phyloP scores from a whole-genome alignment of 2,797 vertebrate species.

The Hippoglossus hippoglossus region DNA sequence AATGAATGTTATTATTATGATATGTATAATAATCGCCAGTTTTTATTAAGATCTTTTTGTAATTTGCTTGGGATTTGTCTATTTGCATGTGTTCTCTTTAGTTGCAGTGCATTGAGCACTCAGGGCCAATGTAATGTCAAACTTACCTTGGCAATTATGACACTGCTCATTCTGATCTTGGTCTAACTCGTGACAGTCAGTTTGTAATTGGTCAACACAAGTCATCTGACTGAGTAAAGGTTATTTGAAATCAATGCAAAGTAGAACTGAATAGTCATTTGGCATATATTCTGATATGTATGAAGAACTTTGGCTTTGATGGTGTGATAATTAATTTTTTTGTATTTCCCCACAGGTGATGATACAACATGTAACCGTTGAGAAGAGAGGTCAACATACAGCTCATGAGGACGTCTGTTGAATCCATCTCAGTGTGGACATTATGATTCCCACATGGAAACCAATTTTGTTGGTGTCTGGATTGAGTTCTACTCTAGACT shows the following conservation, averaged over 20 bases:
- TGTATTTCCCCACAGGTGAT: conserved; percentile 50
- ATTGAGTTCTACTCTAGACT: conserved; percentile 21
- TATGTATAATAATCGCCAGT: no score
- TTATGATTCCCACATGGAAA: conserved; percentile 36
- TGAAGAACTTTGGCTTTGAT: not conserved
- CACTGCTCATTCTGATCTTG: no score
- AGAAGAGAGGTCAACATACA: conserved; percentile 18
- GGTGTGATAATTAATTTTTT: conserved; percentile 29
- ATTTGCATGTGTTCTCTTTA: no score
- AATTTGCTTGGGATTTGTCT: not conserved
- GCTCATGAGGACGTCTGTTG: conserved; percentile 20
- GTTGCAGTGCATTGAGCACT: no score
- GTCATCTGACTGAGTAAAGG: not conserved
- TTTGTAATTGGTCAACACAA: not conserved
- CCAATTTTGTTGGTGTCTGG: conserved; percentile 18
- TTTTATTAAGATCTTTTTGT: not conserved
- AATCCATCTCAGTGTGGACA: conserved; percentile 12
- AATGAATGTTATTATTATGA: no score
- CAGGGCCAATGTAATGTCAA: no score
- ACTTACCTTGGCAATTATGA: no score
- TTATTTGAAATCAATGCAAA: not conserved
- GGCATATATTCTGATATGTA: not conserved
- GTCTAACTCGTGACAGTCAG: no score
- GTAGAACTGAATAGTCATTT: not conserved
- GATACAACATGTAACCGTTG: conserved; percentile 37